phyloP scores from a whole-genome alignment of 1,140 invertebrate genomes.

The Drosophila nikananu region DNA sequence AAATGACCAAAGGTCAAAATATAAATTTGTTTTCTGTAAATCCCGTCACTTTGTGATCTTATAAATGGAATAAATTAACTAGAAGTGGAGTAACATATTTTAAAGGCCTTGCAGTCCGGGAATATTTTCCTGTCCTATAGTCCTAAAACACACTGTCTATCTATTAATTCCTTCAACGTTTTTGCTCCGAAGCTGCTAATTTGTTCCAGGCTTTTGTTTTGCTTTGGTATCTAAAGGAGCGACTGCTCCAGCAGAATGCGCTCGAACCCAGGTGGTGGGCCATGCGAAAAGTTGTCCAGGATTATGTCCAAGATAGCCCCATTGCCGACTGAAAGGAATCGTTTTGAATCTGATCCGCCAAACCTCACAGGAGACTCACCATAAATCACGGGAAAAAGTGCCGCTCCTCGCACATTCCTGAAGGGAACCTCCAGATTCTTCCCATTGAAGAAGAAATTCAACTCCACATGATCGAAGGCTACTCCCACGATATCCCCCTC shows the following conservation, averaged over 20 bases:
- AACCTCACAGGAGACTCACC: slow-evolving; percentile 88
- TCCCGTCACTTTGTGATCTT: not conserved
- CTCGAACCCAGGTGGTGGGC: slow-evolving; percentile 95
- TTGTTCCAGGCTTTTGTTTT: slow-evolving; percentile 40
- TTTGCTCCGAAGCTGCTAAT: slow-evolving; percentile 23
- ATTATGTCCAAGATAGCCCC: slow-evolving; percentile 98
- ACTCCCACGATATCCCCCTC: slow-evolving; percentile 98
- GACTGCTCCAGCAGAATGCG: slow-evolving; percentile 99
- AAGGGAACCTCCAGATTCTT: slow-evolving; percentile 94
- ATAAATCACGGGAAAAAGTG: slow-evolving; percentile 96
- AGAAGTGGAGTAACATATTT: not conserved
- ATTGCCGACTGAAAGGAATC: slow-evolving; percentile 94
- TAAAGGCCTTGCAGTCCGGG: not conserved
- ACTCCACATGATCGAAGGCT: slow-evolving; percentile 97
- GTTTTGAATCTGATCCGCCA: slow-evolving; percentile 1
- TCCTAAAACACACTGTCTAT: slow-evolving; percentile 37
- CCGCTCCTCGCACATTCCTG: slow-evolving; percentile 94
- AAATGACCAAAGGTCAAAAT: no score
- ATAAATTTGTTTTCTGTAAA: not conserved
- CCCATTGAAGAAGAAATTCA: slow-evolving; percentile 98
- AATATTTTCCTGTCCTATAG: slow-evolving; percentile 9
- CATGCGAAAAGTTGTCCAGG: slow-evolving; percentile 94
- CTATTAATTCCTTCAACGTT: slow-evolving; percentile 2
- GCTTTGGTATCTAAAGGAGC: slow-evolving; percentile 90
- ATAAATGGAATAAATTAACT: not conserved